Evolutionary conservation across 2,797 vertebrate genomes (phyloP).

Genomic region (Melanotaenia maccullochi): DNA sequence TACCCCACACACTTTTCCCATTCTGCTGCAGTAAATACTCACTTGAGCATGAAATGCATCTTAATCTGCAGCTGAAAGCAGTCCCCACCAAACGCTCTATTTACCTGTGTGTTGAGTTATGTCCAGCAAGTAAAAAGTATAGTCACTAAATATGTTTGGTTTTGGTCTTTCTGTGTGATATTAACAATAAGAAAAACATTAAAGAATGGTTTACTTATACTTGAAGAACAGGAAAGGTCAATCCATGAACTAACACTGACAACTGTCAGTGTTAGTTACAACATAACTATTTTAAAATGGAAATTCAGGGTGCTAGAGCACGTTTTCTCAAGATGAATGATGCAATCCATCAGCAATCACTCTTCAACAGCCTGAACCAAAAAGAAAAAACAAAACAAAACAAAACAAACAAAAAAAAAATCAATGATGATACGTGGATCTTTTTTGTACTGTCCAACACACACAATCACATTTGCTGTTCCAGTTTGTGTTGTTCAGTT

Average conservation of each 20-base stretch:
- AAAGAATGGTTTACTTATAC: slow-evolving; percentile 19
- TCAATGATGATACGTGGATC: slow-evolving; percentile 39
- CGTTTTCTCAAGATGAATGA: slow-evolving; percentile 28
- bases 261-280: slow-evolving; percentile 6
- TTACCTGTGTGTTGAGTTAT: slow-evolving; percentile 3
- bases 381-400: neutral
- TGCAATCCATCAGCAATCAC: slow-evolving; percentile 22
- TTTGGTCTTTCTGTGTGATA: slow-evolving; percentile 35
- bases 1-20: neutral
- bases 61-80: slow-evolving; percentile 2
- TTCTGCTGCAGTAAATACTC: slow-evolving; percentile 19
- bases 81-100: neutral
- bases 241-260: slow-evolving; percentile 43
- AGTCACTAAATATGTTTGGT: neutral
- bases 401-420: neutral
- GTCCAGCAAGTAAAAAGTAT: neutral
- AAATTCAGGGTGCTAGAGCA: slow-evolving; percentile 55
- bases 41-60: neutral
- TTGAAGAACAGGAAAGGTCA: slow-evolving; percentile 49
- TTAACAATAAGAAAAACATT: slow-evolving; percentile 28
- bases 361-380: slow-evolving; percentile 19
- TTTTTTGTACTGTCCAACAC: slow-evolving; percentile 45
- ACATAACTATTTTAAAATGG: slow-evolving; percentile 29
- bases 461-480: slow-evolving; percentile 27
- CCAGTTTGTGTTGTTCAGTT: slow-evolving; percentile 14